Percentiles rank a stretch among this genome's conserved stretches.
phyloP scores from a whole-genome alignment of 2,113 vertebrate species.

The Microcebus tavaratra region DNA sequence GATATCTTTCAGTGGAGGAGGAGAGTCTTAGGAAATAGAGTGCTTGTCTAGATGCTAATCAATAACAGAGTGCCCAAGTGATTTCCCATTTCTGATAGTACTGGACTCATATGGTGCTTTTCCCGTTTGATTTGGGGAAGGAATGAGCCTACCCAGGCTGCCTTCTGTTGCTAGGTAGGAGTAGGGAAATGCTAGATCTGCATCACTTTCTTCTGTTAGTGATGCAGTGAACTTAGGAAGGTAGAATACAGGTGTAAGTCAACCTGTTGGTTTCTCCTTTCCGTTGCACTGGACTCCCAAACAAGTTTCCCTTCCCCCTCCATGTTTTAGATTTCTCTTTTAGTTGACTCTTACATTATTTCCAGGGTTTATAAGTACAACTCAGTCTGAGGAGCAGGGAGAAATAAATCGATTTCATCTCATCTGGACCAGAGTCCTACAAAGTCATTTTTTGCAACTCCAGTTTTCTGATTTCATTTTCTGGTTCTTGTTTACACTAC shows the following conservation, averaged over 20 bases:
- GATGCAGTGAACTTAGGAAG: accelerated
- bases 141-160: background rate
- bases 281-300: too few relatives aligned
- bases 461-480: background rate
- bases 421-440: background rate
- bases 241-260: accelerated
- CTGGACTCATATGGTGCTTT: background rate
- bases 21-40: background rate
- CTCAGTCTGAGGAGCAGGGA: background rate
- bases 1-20: background rate
- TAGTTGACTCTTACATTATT: background rate
- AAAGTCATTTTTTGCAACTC: background rate
- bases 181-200: too few relatives aligned
- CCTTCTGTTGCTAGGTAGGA: background rate
- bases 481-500: background rate
- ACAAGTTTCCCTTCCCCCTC: background rate
- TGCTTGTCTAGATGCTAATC: background rate
- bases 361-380: background rate
- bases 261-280: accelerated
- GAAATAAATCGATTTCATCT: background rate
- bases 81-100: background rate
- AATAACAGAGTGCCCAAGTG: background rate
- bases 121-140: background rate
- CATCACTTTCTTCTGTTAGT: background rate
- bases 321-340: background rate